Evolutionary conservation across 2,113 vertebrate species (phyloP).

Genomic region (Prochilodus magdalenae): DNA sequence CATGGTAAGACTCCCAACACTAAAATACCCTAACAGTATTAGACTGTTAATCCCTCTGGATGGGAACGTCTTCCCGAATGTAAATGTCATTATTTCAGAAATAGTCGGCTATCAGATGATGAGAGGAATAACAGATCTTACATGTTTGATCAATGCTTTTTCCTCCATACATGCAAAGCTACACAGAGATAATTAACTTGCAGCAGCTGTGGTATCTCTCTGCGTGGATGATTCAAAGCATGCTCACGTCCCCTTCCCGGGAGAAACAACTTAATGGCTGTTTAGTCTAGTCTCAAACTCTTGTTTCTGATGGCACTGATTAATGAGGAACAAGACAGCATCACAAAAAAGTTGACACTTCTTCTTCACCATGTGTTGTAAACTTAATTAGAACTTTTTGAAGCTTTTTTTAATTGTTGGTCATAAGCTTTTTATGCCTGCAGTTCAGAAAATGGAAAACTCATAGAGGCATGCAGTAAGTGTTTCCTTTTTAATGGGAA

Average conservation of each 20-base stretch:
- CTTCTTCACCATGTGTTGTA: not conserved
- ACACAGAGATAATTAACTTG: constrained; percentile 53
- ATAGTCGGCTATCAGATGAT: not conserved
- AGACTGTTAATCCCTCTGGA: too few relatives aligned
- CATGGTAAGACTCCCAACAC: too few relatives aligned
- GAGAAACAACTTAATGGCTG: constrained; percentile 35
- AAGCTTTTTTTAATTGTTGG: not conserved
- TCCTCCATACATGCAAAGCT: not conserved
- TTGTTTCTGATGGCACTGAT: constrained; percentile 51
- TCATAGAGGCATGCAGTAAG: not conserved
- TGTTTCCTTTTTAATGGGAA: not conserved
- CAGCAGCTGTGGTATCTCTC: constrained; percentile 52
- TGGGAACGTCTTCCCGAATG: too few relatives aligned
- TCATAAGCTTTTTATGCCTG: not conserved
- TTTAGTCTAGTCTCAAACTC: constrained; percentile 43
- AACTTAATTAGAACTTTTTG: not conserved
- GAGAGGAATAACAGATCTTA: not conserved
- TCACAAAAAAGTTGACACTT: not conserved
- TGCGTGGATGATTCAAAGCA: constrained; percentile 63
- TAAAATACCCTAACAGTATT: too few relatives aligned
- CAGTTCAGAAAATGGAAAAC: not conserved
- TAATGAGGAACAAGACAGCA: constrained; percentile 49
- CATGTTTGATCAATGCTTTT: not conserved
- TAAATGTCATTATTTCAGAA: too few relatives aligned
- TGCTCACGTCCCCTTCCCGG: constrained; percentile 37